Evolutionary conservation across 1,140 invertebrate genomes (phyloP), one percentile per base, ranked within the genome.

Genomic region (Danaus melanippus): DNA sequence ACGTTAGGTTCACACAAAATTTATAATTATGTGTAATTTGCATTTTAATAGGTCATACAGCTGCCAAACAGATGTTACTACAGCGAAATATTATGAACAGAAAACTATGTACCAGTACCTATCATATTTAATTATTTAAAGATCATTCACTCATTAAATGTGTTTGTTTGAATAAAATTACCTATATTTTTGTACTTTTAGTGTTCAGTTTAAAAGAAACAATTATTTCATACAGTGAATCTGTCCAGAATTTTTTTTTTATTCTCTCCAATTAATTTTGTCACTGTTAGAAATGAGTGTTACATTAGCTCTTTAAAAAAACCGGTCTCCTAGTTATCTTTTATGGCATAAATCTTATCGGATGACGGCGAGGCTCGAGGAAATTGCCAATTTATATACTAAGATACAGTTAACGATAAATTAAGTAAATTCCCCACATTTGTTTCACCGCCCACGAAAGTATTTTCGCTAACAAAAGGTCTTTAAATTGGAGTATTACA

Each of bases 351-450:
- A 71, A 68, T 68, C 66, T 62, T 56, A 64, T 65, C 48, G 46
- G 58, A 66, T 68, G 63, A 62, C 58, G 59, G 56, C 64, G 53
- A 45, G 43, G 54, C 42, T 52, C 56, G 56, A 61, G 64, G 58
- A 66, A 76, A 84, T 79, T 74, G 69, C 51, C 74, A 76, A 83
- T 81, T 79, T 76, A 74, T 78, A 77, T 67, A 71, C 71, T 67
- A 62, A 66, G 57, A 67, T 62, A 64, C 61, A 68, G 58, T 65
- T 64, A 56, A 71, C 64, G 70, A 76, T 78, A 76, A 79, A 81
- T 77, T 74, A 68, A 64, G 64, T 57, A 59, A 62, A 74, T 71
- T 73, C 62, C 42, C 55, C 55, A 56, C 71, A 79, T 74, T 76
- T 73, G 67, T 68, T 73, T 73, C 53, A 54, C 55, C 44, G 58